phyloP scores from a whole-genome alignment of 1,140 invertebrate species.

The Zaprionus ghesquierei region DNA sequence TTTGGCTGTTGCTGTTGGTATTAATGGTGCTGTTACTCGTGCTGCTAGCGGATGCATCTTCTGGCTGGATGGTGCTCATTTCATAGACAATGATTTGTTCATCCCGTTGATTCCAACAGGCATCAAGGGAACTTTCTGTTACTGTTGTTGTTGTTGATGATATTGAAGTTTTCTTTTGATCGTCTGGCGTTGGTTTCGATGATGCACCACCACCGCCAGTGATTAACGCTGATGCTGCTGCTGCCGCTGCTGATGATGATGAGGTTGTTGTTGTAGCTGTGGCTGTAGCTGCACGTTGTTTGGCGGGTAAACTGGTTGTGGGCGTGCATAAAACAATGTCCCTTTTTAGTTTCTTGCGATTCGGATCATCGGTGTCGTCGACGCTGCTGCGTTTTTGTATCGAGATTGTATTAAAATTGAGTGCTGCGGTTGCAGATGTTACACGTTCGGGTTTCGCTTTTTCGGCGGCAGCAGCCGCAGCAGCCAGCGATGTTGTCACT shows the following conservation, averaged over 20 bases:
- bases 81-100: constrained; percentile 70
- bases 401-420: constrained; percentile 60
- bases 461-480: constrained; percentile 73
- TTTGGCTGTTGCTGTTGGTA: constrained; percentile 42
- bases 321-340: constrained; percentile 58
- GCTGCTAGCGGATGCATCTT: constrained; percentile 35
- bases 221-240: constrained; percentile 19
- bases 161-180: constrained; percentile 13
- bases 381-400: constrained; percentile 67
- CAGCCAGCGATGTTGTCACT: constrained; percentile 77
- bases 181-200: constrained; percentile 2
- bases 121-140: constrained; percentile 10
- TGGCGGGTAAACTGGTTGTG: constrained; percentile 61
- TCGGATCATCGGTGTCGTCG: constrained; percentile 59
- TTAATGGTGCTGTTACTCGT: constrained; percentile 6
- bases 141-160: background rate
- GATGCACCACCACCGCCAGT: constrained; percentile 2
- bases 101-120: constrained; percentile 44
- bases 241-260: constrained; percentile 10
- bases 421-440: constrained; percentile 55
- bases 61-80: constrained; percentile 61
- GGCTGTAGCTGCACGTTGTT: constrained; percentile 42
- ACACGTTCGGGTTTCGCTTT: constrained; percentile 77
- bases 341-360: constrained; percentile 65
- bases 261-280: constrained; percentile 14